Conservation (phyloP, 2,888 invertebrate genomes). For the Blomia tropicalis region DNA sequence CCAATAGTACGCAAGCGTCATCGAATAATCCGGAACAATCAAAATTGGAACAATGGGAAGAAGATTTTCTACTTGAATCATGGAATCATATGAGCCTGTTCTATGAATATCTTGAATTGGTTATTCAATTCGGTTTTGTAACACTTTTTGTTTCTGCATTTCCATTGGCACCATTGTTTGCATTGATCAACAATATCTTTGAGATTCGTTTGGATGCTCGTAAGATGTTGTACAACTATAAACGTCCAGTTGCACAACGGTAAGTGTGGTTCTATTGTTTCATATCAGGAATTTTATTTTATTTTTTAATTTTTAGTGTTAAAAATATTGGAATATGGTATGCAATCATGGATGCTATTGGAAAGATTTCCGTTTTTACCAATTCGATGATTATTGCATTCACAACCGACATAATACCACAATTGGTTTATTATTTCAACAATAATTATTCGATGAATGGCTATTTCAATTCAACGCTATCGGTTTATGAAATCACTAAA, state of each 20-base stretch:
- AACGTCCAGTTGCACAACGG: slow-evolving; percentile 66
- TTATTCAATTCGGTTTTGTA: slow-evolving; percentile 90
- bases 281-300: neutral
- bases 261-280: slow-evolving; percentile 3
- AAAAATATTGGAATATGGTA: slow-evolving; percentile 89
- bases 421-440: slow-evolving; percentile 74
- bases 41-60: slow-evolving; percentile 53
- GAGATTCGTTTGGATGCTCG: slow-evolving; percentile 88
- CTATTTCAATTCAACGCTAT: slow-evolving; percentile 75
- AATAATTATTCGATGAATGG: slow-evolving; percentile 53
- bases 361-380: slow-evolving; percentile 77
- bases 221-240: slow-evolving; percentile 68
- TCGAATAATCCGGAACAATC: neutral
- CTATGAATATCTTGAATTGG: slow-evolving; percentile 95
- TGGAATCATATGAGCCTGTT: slow-evolving; percentile 77
- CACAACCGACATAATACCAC: slow-evolving; percentile 89
- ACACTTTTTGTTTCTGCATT: slow-evolving; percentile 95
- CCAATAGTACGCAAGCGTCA: neutral
- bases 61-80: slow-evolving; percentile 68
- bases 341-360: slow-evolving; percentile 74
- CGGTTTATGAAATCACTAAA: slow-evolving; percentile 48
- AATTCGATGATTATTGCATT: slow-evolving; percentile 96
- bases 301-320: slow-evolving; percentile 43
- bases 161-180: slow-evolving; percentile 86
- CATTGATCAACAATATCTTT: slow-evolving; percentile 79